Evolutionary conservation across 2,888 invertebrate genomes (phyloP).

Genomic region (Biston betularia): DNA sequence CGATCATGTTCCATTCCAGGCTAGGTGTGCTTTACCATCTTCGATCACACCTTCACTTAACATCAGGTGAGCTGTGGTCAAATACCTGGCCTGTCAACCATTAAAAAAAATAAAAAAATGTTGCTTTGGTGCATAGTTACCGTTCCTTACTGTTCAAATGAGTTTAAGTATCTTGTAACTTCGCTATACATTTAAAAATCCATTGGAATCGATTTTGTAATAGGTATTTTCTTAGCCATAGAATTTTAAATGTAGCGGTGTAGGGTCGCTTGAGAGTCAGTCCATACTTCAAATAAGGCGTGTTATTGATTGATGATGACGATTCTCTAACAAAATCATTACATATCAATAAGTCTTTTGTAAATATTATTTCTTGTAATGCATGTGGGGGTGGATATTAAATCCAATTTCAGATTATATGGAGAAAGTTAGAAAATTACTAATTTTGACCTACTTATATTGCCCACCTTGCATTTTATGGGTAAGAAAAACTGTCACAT

Average conservation of each 20-base stretch:
- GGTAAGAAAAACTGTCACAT: neutral
- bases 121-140: neutral
- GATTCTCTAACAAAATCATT: neutral
- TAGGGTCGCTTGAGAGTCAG: neutral
- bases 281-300: neutral
- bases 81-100: too few relatives aligned
- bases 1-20: too few relatives aligned
- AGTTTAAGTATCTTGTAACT: too few relatives aligned
- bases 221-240: too few relatives aligned
- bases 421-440: neutral
- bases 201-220: too few relatives aligned
- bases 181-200: too few relatives aligned
- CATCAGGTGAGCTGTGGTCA: too few relatives aligned
- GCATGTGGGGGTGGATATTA: conserved; percentile 40
- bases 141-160: neutral
- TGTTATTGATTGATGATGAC: too few relatives aligned
- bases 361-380: conserved; percentile 51
- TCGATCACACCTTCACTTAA: too few relatives aligned
- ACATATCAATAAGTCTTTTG: conserved; percentile 48
- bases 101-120: too few relatives aligned
- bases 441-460: neutral
- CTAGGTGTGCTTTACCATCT: too few relatives aligned
- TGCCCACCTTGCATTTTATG: neutral
- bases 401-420: conserved; percentile 19
- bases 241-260: too few relatives aligned